Evolutionary conservation across 2,113 vertebrate species (phyloP), one percentile per base, ranked within the genome.

Genomic region (Campylomormyrus tamandua): DNA sequence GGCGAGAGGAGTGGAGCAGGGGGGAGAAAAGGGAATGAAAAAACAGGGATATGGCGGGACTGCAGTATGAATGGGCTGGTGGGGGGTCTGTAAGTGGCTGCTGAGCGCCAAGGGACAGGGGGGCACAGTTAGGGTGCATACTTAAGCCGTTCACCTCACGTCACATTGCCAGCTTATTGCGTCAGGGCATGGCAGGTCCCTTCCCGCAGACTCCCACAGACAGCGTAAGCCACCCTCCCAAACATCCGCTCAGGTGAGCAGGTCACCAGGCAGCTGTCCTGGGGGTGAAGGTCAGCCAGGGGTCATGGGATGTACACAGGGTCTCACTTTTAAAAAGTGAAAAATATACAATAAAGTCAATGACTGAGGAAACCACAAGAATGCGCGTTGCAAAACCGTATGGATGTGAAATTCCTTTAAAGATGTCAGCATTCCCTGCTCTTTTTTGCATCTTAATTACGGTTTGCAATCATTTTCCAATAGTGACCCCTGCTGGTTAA

Each of bases 401-500:
- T 53, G 70, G 74, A 83, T 77, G 66, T 89, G 39, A 89, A 83
- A 89, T 50, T 52, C 8, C 70, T 27, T 50, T 56, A 21, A 56
- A 56, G 53, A 56, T 56, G 27, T 42, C 74, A 11, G 50, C 11
- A 9, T 27, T 49, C 35, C 46, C 15, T 50, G 45, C 10, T n/a
- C 5, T 5, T 89, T 74, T 45, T 48, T 56, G 49, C 74, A 27
- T 89, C 66, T 89, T 42, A 49, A 83, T 87, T 52, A 53, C 7
- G 21, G 50, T 39, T 5, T 21, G 27, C 3, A 56, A 24, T 27
- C 27, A 49, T 49, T 83, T 31, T n/a, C 8, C 49, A 89, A 83
- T 74, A 89, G 70, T 89, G 88, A 24, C 88, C 88, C 88, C 88
- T 89, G 88, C 70, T 89, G 88, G 74, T 10, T 24, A n/a, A 5